Conservation (phyloP, 2,113 vertebrate genomes). For the Ia io region DNA sequence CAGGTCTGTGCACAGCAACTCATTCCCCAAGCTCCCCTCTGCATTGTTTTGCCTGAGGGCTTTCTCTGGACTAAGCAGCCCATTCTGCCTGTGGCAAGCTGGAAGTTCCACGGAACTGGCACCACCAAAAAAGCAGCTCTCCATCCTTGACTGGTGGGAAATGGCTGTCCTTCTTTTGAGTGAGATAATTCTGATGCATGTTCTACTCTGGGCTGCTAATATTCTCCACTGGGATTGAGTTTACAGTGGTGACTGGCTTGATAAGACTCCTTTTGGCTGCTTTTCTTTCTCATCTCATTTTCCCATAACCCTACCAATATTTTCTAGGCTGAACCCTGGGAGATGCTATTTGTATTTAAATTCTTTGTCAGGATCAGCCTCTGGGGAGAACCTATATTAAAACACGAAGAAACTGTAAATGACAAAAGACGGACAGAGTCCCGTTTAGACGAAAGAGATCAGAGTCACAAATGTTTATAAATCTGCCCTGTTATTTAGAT, state of each 20-base stretch:
- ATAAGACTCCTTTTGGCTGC: background rate
- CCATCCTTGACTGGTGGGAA: too few species aligned
- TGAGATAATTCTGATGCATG: background rate
- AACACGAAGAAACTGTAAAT: background rate
- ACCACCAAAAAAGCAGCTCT: background rate
- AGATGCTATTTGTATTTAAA: background rate
- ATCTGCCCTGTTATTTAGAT: slow-evolving; percentile 37
- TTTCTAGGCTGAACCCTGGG: background rate
- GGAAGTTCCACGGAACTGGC: background rate
- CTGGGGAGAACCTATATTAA: background rate
- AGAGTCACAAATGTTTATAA: slow-evolving; percentile 43
- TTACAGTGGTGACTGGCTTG: background rate
- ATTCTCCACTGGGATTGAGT: background rate
- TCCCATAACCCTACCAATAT: background rate
- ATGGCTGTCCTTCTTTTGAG: background rate
- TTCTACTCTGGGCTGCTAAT: background rate
- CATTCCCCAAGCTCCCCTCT: background rate
- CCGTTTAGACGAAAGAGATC: background rate
- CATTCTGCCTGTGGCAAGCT: background rate
- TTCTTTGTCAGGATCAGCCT: background rate
- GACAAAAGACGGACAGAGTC: background rate
- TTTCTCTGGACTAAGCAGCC: background rate
- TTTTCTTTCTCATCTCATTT: background rate
- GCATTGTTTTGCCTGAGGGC: background rate
- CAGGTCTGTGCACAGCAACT: background rate